A percentile compares a stretch with the other conserved stretches of the same genome.
These are phyloP conservation scores for Huso huso DNA, from an alignment of 2,797 vertebrate species.

Conservation along the genomic window DNA sequence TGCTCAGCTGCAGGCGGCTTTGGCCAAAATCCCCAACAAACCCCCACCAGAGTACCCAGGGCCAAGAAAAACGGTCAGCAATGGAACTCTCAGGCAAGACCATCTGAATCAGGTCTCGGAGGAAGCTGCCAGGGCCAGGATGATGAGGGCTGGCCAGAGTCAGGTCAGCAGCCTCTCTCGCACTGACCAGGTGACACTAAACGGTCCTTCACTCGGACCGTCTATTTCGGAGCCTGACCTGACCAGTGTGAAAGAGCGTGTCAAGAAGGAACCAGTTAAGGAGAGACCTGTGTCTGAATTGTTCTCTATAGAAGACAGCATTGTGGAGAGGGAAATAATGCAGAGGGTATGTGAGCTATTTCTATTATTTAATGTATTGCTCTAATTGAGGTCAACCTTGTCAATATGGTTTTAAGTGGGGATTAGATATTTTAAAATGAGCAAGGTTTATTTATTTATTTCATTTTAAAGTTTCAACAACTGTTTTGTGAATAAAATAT, in stretches of 20 bases:
- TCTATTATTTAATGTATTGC: neutral
- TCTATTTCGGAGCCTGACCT: constrained; percentile 94
- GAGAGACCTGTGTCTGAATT: constrained; percentile 95
- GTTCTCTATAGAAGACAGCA: constrained; percentile 93
- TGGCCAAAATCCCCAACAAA: constrained; percentile 91
- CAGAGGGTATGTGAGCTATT: constrained; percentile 70
- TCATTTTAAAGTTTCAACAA: no score
- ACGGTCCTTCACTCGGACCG: constrained; percentile 74
- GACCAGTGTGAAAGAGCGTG: constrained; percentile 89
- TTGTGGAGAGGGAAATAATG: constrained; percentile 90
- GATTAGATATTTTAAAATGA: no score
- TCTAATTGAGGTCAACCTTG: no score
- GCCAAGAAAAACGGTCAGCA: constrained; percentile 71
- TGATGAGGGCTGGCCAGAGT: constrained; percentile 55
- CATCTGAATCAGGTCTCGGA: constrained; percentile 47
- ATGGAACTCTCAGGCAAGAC: constrained; percentile 61
- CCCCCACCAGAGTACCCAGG: constrained; percentile 92
- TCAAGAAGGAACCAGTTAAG: constrained; percentile 87
- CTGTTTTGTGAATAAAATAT: no score
- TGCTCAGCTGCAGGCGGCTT: constrained; percentile 83
- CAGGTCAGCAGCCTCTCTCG: constrained; percentile 63
- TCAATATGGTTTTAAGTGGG: no score
- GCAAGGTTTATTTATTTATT: no score
- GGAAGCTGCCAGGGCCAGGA: constrained; percentile 50
- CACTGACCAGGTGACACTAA: constrained; percentile 66